phyloP scores from a whole-genome alignment of 2,888 invertebrate genomes.

The Agonopterix arenella region DNA sequence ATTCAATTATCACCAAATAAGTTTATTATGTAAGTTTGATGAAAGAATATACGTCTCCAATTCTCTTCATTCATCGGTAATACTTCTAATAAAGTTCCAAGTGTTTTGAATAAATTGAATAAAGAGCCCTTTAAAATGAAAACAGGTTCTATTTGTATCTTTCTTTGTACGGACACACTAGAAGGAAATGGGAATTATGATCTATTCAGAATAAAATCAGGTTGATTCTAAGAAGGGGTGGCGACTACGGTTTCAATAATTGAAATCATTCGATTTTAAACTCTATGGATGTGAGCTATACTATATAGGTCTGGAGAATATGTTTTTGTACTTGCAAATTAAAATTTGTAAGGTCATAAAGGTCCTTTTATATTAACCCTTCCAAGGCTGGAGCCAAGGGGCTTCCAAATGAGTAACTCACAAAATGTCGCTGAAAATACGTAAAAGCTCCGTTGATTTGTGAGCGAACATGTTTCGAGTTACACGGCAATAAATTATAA shows the following conservation, averaged over 20 bases:
- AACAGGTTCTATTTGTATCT: constrained; percentile 39
- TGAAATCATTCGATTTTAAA: neutral
- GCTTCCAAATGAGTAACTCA: constrained; percentile 33
- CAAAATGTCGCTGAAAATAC: constrained; percentile 49
- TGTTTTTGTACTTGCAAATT: neutral
- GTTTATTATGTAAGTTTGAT: no score
- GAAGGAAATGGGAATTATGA: constrained; percentile 35
- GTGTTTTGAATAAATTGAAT: constrained; percentile 24
- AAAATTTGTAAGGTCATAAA: constrained; percentile 16
- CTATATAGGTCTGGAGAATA: neutral
- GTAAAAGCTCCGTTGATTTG: constrained; percentile 52
- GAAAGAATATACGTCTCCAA: no score
- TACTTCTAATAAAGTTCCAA: constrained; percentile 13
- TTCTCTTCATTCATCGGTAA: neutral
- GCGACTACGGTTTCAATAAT: neutral
- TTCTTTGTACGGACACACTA: constrained; percentile 14
- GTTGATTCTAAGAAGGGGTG: constrained; percentile 15
- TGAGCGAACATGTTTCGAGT: constrained; percentile 53
- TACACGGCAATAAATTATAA: constrained; percentile 62
- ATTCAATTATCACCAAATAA: no score
- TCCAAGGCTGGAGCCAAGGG: constrained; percentile 19
- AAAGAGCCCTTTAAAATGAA: constrained; percentile 23
- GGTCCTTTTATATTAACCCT: constrained; percentile 34
- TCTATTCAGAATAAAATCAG: constrained; percentile 34
- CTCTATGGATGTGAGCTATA: neutral